These are phyloP conservation scores for Hypsopygia costalis DNA, from an alignment of 2,888 invertebrate genomes.

Conservation along the genomic window DNA sequence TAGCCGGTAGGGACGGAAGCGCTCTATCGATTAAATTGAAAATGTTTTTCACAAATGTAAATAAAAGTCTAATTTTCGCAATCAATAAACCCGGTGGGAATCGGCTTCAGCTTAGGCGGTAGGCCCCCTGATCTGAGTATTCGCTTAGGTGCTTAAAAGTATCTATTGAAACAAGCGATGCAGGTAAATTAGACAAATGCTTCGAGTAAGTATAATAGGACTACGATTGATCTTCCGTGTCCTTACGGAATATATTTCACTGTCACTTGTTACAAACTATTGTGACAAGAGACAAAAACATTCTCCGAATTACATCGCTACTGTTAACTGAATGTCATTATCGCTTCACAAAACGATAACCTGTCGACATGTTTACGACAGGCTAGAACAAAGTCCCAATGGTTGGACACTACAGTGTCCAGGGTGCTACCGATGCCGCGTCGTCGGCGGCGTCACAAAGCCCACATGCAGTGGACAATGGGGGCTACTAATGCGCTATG, in stretches of 20 bases:
- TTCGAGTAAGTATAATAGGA: too few relatives aligned
- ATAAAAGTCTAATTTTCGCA: too few relatives aligned
- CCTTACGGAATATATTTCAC: too few relatives aligned
- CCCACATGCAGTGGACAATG: slow-evolving; percentile 67
- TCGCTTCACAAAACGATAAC: slow-evolving; percentile 40
- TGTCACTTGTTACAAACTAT: slow-evolving; percentile 6
- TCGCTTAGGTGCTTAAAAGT: too few relatives aligned
- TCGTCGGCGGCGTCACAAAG: slow-evolving; percentile 50
- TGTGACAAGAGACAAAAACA: slow-evolving; percentile 5
- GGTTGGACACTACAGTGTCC: slow-evolving; percentile 21
- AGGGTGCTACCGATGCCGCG: slow-evolving; percentile 40
- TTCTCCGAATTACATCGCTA: slow-evolving; percentile 24
- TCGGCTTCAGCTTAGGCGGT: too few relatives aligned
- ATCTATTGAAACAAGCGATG: too few relatives aligned
- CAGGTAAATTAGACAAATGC: background rate
- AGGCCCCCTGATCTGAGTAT: too few relatives aligned
- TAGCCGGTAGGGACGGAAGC: too few relatives aligned
- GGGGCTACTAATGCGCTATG: slow-evolving; percentile 72
- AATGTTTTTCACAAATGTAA: too few relatives aligned
- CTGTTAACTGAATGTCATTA: slow-evolving; percentile 27
- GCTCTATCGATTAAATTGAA: too few relatives aligned
- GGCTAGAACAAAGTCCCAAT: slow-evolving; percentile 52
- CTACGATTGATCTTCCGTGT: background rate
- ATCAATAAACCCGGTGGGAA: too few relatives aligned
- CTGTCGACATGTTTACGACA: slow-evolving; percentile 74